A percentile compares a stretch with the other conserved stretches of the same genome.
Conservation (phyloP, 2,888 invertebrate species). For the Tenthredo scrophulariae region DNA sequence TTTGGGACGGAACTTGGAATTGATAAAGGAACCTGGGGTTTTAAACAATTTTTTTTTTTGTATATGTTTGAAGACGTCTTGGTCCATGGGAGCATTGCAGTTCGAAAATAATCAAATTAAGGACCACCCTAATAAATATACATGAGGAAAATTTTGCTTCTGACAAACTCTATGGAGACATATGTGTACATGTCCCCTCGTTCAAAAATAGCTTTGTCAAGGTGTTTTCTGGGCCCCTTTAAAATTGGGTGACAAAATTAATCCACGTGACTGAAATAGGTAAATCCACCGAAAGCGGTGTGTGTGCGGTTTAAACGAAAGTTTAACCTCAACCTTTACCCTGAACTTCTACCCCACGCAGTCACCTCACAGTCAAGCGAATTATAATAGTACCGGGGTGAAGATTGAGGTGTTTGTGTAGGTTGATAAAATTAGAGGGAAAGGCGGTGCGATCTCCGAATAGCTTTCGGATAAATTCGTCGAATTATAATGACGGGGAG, state of each 20-base stretch:
- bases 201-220: neutral
- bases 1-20: no score
- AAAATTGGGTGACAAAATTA: neutral
- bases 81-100: no score
- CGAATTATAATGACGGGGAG: neutral
- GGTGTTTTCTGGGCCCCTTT: neutral
- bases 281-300: neutral
- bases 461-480: neutral
- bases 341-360: constrained; percentile 11
- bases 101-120: no score
- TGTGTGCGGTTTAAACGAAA: constrained; percentile 4
- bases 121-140: neutral
- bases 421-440: constrained; percentile 36
- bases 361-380: neutral
- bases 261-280: constrained; percentile 5
- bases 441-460: neutral
- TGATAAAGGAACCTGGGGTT: no score
- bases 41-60: no score
- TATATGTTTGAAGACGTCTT: no score
- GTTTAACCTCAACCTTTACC: constrained; percentile 32
- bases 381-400: constrained; percentile 21
- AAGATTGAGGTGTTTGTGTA: constrained; percentile 12
- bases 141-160: neutral
- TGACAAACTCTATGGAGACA: neutral
- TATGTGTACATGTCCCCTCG: no score